A percentile compares a stretch with the other conserved stretches of the same genome.
These are phyloP conservation scores for Odiellus spinosus DNA, from an alignment of 2,888 invertebrate genomes.

Conservation along the genomic window DNA sequence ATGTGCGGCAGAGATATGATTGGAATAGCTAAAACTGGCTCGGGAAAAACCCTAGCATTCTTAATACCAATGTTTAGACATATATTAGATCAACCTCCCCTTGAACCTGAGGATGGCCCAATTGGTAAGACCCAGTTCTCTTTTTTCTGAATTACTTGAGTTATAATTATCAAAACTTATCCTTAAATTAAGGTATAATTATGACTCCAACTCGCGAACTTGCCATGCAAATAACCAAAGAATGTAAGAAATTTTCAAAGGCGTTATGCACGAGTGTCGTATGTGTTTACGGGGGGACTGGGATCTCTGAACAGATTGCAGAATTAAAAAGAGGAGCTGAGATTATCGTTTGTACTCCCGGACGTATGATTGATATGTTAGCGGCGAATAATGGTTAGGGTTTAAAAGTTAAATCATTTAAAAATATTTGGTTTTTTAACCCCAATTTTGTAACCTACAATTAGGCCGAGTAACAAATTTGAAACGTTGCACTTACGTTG, in stretches of 20 bases:
- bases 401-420: too few species aligned
- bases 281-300: slow-evolving; percentile 97
- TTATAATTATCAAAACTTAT: slow-evolving; percentile 9
- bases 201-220: slow-evolving; percentile 97
- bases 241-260: slow-evolving; percentile 87
- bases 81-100: slow-evolving; percentile 75
- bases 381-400: slow-evolving; percentile 78
- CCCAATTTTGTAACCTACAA: too few species aligned
- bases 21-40: slow-evolving; percentile 90
- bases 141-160: too few species aligned
- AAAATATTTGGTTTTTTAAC: too few species aligned
- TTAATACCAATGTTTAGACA: slow-evolving; percentile 94
- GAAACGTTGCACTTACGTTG: slow-evolving; percentile 88
- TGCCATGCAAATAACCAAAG: slow-evolving; percentile 95
- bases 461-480: slow-evolving; percentile 79
- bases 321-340: slow-evolving; percentile 65
- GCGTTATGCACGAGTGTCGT: slow-evolving; percentile 63
- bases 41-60: slow-evolving; percentile 96
- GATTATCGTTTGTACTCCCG: slow-evolving; percentile 97
- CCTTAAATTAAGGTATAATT: slow-evolving; percentile 49
- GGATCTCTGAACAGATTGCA: slow-evolving; percentile 33
- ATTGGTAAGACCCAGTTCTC: slow-evolving; percentile 50
- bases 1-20: slow-evolving; percentile 93
- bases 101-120: slow-evolving; percentile 96
- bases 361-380: slow-evolving; percentile 99